Conservation (phyloP, 1,140 invertebrate genomes). For the Gryon sp. region DNA sequence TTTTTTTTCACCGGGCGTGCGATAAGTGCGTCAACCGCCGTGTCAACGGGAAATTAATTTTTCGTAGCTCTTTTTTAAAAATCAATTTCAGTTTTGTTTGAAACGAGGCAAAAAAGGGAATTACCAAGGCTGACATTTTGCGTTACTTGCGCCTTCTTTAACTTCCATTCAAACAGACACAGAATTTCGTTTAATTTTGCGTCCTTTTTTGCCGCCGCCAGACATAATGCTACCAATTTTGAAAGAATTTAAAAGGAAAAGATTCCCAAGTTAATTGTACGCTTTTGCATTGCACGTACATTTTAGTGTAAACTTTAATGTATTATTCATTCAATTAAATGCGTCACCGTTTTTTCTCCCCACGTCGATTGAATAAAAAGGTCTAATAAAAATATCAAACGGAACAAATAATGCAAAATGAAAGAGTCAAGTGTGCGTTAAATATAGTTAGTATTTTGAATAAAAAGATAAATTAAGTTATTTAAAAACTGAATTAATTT, state of each 20-base stretch:
- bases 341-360: no score
- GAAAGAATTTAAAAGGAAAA: conserved; percentile 7
- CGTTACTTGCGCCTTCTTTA: conserved; percentile 26
- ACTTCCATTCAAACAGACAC: conserved; percentile 35
- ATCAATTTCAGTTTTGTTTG: conserved; percentile 42
- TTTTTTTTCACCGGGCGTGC: no score
- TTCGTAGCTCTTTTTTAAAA: conserved; percentile 27
- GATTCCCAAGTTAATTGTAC: conserved; percentile 9
- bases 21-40: background rate
- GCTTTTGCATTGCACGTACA: background rate
- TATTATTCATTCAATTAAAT: background rate
- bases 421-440: no score
- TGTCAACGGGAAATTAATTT: conserved; percentile 32
- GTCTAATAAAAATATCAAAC: no score
- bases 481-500: no score
- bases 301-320: background rate
- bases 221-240: conserved; percentile 29
- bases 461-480: no score
- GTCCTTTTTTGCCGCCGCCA: background rate
- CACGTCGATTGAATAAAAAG: no score
- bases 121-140: conserved; percentile 34
- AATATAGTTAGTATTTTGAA: no score
- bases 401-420: no score
- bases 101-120: conserved; percentile 20
- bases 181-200: conserved; percentile 38